Base-by-base conservation (phyloP, 2,888 invertebrate genomes). In the Nomada hirtipes region DNA sequence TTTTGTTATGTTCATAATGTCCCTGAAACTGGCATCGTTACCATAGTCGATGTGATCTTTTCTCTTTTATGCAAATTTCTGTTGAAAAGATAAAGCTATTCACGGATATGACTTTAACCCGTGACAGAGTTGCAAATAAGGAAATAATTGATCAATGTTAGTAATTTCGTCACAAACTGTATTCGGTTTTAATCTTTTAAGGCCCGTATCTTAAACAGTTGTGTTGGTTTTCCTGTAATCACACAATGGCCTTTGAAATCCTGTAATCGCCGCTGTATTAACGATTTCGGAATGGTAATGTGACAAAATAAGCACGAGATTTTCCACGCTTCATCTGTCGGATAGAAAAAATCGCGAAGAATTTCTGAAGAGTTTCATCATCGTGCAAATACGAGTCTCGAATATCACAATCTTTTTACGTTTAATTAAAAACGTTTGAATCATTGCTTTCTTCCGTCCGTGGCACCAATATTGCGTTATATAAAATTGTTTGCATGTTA, bases 101-200 rank as follows among this genome's bases (percentile, higher is more conserved):
- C 47, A 29, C 13, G 60, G 74, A 75, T 61, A 57, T 13, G n/a
- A 57, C 42, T 70, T 23, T 63, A 23, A 23, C 36, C 20, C 26
- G 15, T 2, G 42, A 57, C 57, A 36, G 47, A 57, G 23, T 70
- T n/a, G n/a, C 57, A 76, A 76, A 70, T 47, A 71, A 64, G 42
- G 64, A 18, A 65, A 52, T 59, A 64, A 64, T 65, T n/a, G 52
- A 71, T 71, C 64, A 44, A 11, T 60, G 63, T 73, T 63, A 23
- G 47, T 60, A n/a, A 13, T 72, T 67, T 60, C n/a, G 18, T 42
- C 52, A 10, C 18, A 23, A 23, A n/a, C 18, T 50, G 68, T 2
- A n/a, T 29, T 68, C 57, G 18, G 44, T 70, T 2, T 23, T 18
- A 68, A 78, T 68, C 77, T 23, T 36, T 78, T 47, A 47, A 50